Conservation (phyloP, 2,113 vertebrate species). For the Microtus richardsoni region DNA sequence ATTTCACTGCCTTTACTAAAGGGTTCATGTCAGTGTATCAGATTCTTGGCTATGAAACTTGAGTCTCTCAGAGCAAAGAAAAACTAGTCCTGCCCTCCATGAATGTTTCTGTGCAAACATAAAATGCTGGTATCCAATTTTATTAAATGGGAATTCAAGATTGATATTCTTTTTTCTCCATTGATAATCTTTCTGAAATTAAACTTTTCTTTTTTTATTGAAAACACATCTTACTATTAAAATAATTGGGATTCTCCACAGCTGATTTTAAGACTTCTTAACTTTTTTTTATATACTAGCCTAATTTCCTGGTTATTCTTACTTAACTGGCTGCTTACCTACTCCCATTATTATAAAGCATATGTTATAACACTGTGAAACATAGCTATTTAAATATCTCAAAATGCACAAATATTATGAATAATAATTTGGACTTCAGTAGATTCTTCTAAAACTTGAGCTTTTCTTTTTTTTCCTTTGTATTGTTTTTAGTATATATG, state of each 20-base stretch:
- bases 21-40: background rate
- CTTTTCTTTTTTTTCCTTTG: too few relatives aligned
- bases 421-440: background rate
- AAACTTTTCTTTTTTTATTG: background rate
- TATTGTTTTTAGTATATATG: background rate
- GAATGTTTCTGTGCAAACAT: background rate
- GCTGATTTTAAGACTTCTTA: background rate
- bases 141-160: background rate
- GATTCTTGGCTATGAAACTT: background rate
- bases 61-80: background rate
- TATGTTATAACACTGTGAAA: background rate
- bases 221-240: background rate
- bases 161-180: background rate
- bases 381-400: background rate
- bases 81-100: background rate
- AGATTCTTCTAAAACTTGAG: background rate
- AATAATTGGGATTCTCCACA: background rate
- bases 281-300: background rate
- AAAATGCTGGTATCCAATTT: background rate
- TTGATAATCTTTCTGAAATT: background rate
- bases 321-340: background rate
- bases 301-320: background rate
- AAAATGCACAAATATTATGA: background rate
- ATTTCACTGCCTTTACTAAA: too few relatives aligned
- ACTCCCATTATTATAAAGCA: background rate